phyloP scores from a whole-genome alignment of 1,140 invertebrate genomes.

The Pantala flavescens region DNA sequence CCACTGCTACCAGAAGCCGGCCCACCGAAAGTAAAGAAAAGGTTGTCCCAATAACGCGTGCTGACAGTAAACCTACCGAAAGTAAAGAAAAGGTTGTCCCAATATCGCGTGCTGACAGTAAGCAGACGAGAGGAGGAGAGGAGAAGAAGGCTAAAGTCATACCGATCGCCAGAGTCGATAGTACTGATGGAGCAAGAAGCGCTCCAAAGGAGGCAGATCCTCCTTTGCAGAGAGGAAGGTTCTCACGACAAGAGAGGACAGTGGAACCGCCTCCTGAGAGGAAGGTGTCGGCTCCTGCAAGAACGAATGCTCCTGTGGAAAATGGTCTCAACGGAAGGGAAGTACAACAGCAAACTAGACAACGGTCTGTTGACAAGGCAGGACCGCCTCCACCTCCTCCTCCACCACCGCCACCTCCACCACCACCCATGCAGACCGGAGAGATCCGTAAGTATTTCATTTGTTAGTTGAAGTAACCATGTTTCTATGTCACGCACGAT shows the following conservation, averaged over 20 bases:
- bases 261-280: too few species aligned
- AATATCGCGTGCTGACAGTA: too few species aligned
- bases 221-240: background rate
- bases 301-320: background rate
- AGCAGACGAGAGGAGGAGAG: background rate
- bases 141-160: background rate
- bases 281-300: background rate
- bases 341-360: background rate
- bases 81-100: too few species aligned
- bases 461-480: too few species aligned
- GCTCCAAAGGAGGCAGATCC: background rate
- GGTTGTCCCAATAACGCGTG: too few species aligned
- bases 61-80: too few species aligned
- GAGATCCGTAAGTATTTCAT: background rate
- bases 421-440: background rate
- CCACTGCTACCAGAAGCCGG: background rate
- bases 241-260: background rate
- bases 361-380: background rate
- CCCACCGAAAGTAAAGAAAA: too few species aligned
- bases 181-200: background rate
- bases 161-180: background rate
- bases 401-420: background rate
- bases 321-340: background rate
- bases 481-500: too few species aligned
- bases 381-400: background rate